These are phyloP conservation scores for Marisa cornuarietis DNA, from an alignment of 1,140 invertebrate genomes.

Conservation along the genomic window DNA sequence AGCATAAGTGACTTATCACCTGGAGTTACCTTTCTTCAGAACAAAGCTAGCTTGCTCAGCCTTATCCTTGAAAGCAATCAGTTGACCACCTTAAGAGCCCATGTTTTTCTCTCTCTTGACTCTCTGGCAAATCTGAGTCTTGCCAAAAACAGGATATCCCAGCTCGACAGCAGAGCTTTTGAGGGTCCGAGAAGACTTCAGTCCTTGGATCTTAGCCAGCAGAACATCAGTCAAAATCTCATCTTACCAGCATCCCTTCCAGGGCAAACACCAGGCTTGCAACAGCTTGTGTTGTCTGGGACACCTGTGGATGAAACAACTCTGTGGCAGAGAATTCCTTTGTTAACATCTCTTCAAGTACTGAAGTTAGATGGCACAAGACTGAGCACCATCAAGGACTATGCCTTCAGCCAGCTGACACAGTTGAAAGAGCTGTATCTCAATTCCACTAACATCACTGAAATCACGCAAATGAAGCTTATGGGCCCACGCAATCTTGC, in stretches of 20 bases:
- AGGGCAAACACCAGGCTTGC: not conserved
- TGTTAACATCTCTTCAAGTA: constrained; percentile 19
- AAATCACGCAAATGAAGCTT: constrained; percentile 36
- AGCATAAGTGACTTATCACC: constrained; percentile 81
- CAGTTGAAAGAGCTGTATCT: constrained; percentile 37
- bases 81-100: constrained; percentile 80
- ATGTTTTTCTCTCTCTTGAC: constrained; percentile 68
- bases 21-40: constrained; percentile 75
- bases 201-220: constrained; percentile 36
- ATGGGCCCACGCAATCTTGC: constrained; percentile 39
- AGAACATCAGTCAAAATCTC: not conserved
- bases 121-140: constrained; percentile 38
- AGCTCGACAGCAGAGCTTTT: constrained; percentile 34
- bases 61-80: constrained; percentile 91
- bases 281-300: constrained; percentile 20
- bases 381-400: constrained; percentile 35
- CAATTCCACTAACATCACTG: constrained; percentile 31
- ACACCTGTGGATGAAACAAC: constrained; percentile 23
- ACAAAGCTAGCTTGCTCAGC: constrained; percentile 85
- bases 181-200: constrained; percentile 24
- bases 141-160: constrained; percentile 35
- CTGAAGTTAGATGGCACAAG: constrained; percentile 32
- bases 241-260: constrained; percentile 7
- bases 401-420: constrained; percentile 34
- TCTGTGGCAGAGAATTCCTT: not conserved